Conservation (phyloP, 2,113 vertebrate genomes). For the Cinclus cinclus region DNA sequence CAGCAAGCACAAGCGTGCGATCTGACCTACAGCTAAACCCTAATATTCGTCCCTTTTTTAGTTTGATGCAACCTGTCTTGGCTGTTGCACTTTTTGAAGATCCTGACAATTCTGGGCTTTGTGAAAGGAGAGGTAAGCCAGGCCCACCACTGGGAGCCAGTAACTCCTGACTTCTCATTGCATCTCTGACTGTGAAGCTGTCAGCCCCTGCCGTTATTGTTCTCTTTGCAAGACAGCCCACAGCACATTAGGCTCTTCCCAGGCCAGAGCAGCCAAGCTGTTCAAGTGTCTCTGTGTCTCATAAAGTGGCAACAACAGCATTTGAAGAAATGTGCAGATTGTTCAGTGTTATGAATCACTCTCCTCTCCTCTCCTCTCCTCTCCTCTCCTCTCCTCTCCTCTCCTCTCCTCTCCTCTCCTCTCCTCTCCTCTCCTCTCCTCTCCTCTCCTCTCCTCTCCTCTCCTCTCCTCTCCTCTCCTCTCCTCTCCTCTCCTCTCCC, state of each 20-base stretch:
- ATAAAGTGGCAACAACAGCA: not conserved
- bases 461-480: no score
- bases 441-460: not conserved
- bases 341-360: not conserved
- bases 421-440: not conserved
- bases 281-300: not conserved
- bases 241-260: not conserved
- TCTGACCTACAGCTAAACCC: not conserved
- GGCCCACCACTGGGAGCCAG: not conserved
- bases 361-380: not conserved
- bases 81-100: not conserved
- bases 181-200: not conserved
- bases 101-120: not conserved
- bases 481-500: not conserved
- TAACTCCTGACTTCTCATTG: not conserved
- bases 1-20: not conserved
- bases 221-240: not conserved
- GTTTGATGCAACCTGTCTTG: not conserved
- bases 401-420: no score
- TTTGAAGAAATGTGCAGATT: not conserved
- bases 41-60: not conserved
- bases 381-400: not conserved
- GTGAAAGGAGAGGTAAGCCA: not conserved
- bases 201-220: not conserved
- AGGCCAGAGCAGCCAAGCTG: not conserved